A percentile compares a stretch with the other conserved stretches of the same genome.
phyloP scores from a whole-genome alignment of 2,113 vertebrate genomes.

The Empidonax alnorum region DNA sequence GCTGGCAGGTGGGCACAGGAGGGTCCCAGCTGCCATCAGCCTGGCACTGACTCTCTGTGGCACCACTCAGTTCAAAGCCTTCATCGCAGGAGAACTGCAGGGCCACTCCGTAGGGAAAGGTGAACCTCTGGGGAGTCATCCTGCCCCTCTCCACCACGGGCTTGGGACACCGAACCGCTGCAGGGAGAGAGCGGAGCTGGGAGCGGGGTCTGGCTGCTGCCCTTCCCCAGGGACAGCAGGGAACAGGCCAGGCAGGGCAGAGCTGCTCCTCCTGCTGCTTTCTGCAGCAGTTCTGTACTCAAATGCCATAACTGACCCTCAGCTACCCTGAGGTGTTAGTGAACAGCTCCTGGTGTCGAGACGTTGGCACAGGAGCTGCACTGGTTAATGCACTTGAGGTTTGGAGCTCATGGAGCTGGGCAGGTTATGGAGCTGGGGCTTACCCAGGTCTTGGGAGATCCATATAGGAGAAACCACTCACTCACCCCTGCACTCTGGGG shows the following conservation, averaged over 20 bases:
- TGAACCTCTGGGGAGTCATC: not conserved
- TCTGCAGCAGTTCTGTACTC: not conserved
- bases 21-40: constrained; percentile 49
- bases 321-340: not conserved
- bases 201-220: not conserved
- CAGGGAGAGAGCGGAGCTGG: not conserved
- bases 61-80: not conserved
- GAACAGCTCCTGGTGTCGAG: not conserved
- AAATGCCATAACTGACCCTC: not conserved
- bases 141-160: constrained; percentile 19
- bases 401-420: not conserved
- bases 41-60: constrained; percentile 33
- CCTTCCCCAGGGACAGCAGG: not conserved
- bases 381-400: not conserved
- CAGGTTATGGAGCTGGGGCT: not conserved
- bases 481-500: constrained; percentile 24
- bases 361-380: not conserved
- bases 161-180: constrained; percentile 66
- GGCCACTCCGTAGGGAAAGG: not conserved
- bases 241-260: rapidly evolving
- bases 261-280: not conserved
- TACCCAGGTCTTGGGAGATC: not conserved
- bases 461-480: not conserved
- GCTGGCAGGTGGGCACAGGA: constrained; percentile 48
- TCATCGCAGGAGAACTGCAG: constrained; percentile 35